A percentile compares a stretch with the other conserved stretches of the same genome.
Evolutionary conservation across 2,888 invertebrate species (phyloP).

Genomic region (Polydesmus complanatus): DNA sequence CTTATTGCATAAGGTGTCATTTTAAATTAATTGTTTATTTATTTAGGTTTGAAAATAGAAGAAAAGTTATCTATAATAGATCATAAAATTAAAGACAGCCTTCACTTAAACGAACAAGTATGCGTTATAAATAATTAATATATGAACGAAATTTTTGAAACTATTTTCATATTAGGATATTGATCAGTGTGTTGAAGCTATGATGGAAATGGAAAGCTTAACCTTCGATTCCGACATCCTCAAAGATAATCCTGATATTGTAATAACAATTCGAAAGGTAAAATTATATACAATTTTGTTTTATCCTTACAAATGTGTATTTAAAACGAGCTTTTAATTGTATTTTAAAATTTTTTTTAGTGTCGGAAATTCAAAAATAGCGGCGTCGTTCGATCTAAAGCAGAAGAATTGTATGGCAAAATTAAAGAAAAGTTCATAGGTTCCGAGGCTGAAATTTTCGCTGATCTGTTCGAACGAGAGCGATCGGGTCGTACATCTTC

Average conservation of each 20-base stretch:
- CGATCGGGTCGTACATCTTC: neutral
- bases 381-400: slow-evolving; percentile 30
- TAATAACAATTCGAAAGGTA: slow-evolving; percentile 33
- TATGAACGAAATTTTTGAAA: too few relatives aligned
- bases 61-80: neutral
- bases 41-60: neutral
- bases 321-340: too few relatives aligned
- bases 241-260: slow-evolving; percentile 32
- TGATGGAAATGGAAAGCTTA: slow-evolving; percentile 30
- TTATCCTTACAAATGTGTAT: too few relatives aligned
- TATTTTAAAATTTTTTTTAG: slow-evolving; percentile 22
- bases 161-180: slow-evolving; percentile 9
- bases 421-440: slow-evolving; percentile 31
- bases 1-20: too few relatives aligned
- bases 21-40: too few relatives aligned
- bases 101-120: neutral
- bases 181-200: slow-evolving; percentile 14
- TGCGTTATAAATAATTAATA: too few relatives aligned
- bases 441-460: slow-evolving; percentile 25
- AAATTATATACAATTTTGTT: too few relatives aligned
- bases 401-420: slow-evolving; percentile 32
- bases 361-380: slow-evolving; percentile 32
- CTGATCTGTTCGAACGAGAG: slow-evolving; percentile 1
- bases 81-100: neutral
- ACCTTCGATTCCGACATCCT: slow-evolving; percentile 28